Conservation (phyloP, 2,113 vertebrate species). For the Lycaon pictus region DNA sequence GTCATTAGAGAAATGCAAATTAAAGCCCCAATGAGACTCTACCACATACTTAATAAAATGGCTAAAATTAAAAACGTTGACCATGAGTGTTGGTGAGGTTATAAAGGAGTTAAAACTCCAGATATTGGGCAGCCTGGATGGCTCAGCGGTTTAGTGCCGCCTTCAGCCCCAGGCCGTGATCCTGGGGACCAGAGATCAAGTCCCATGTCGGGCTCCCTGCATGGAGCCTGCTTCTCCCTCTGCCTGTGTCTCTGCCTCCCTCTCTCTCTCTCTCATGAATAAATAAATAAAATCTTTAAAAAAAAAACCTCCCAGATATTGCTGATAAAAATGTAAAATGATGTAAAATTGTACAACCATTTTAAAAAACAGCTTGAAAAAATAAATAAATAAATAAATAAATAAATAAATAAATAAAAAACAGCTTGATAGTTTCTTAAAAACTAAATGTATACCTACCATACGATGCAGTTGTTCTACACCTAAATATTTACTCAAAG, state of each 20-base stretch:
- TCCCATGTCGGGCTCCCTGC: too few relatives aligned
- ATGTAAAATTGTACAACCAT: neutral
- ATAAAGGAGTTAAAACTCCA: neutral
- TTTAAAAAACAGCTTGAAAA: conserved; percentile 23
- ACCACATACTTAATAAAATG: neutral
- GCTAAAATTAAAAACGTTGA: neutral
- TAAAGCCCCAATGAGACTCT: neutral
- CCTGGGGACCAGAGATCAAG: too few relatives aligned
- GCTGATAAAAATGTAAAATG: neutral
- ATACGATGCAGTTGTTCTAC: neutral
- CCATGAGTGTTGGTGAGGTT: neutral
- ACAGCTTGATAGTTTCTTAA: neutral
- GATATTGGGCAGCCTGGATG: too few relatives aligned
- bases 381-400: too few relatives aligned
- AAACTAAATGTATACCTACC: neutral
- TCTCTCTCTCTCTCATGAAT: too few relatives aligned
- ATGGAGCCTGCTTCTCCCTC: too few relatives aligned
- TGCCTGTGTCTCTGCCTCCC: too few relatives aligned
- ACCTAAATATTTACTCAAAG: conserved; percentile 13
- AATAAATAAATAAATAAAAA: too few relatives aligned
- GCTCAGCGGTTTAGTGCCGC: too few relatives aligned
- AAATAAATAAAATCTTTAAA: too few relatives aligned
- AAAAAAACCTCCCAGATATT: neutral
- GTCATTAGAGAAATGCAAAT: neutral
- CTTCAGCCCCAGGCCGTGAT: too few relatives aligned